Evolutionary conservation across 2,797 vertebrate species (phyloP), one percentile per base, ranked within the genome.

Genomic region (Darevskia mixta): DNA sequence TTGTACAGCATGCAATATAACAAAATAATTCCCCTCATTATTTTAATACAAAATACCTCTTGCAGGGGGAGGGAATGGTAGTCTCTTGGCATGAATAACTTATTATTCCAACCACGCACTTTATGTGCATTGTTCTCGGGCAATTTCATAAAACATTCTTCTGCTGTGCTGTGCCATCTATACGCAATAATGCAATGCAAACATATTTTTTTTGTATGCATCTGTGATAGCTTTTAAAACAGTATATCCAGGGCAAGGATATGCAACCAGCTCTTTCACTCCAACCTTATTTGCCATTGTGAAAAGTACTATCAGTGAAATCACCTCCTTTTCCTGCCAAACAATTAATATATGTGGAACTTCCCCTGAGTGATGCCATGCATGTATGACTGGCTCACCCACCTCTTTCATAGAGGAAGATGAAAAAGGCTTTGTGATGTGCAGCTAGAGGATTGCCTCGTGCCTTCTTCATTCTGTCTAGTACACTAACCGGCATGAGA

Each of bases 21-120:
- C n/a, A 81, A 91, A 92, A 81, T 72, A 83, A 67, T 67, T 80
- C 49, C 6, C 86, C 2, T 32, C 84, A 86, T 64, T 64, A 71
- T 72, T 67, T 85, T 87, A 86, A 77, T 45, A n/a, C 11, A 67
- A 88, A 85, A 82, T 72, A 25, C 29, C 32, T 73, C 17, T 64
- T 64, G 17, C 13, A 8, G 35, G 25, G 43, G 15, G 2, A 27
- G 15, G 15, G 71, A 78, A 45, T 25, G 5, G 25, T n/a, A 49
- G 10, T 80, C 58, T 66, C 49, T 10, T 85, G 38, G 4, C n/a
- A 75, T 76, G 45, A 67, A 73, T 72, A 82, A 6, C 3, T 81
- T 84, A 69, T 90, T 38, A 25, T 27, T 87, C 43, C 88, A 6
- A 0, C 58, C 20, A 1, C 4, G 15, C 84, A 67, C 55, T 55